Conservation (phyloP, 1,140 invertebrate genomes). For the Calycopis cecrops region DNA sequence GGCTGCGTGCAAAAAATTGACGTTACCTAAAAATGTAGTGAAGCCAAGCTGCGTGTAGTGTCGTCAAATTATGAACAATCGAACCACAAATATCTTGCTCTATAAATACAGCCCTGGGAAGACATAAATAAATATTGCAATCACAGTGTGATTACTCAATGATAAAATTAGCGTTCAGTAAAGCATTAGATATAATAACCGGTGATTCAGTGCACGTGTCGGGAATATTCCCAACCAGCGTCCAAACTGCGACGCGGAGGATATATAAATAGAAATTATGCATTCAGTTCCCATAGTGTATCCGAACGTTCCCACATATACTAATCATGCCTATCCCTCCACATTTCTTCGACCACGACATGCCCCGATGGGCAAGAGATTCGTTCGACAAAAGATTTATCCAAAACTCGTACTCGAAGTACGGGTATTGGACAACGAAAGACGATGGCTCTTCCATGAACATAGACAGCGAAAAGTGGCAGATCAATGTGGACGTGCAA, state of each 20-base stretch:
- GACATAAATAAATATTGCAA: background rate
- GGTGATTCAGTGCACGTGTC: constrained; percentile 2
- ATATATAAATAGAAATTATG: constrained; percentile 39
- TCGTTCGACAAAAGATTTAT: constrained; percentile 50
- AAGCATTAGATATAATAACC: background rate
- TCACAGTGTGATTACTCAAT: background rate
- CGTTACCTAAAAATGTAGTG: too few species aligned
- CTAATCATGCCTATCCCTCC: constrained; percentile 45
- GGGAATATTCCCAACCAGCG: too few species aligned
- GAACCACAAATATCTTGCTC: background rate
- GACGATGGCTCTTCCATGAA: constrained; percentile 51
- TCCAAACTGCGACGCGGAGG: background rate
- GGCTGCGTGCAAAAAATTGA: too few species aligned
- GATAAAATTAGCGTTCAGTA: constrained; percentile 8
- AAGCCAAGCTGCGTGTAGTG: too few species aligned
- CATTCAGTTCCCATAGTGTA: constrained; percentile 30
- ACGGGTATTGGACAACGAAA: background rate
- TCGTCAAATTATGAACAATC: background rate
- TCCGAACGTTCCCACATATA: constrained; percentile 19
- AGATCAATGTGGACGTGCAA: constrained; percentile 87
- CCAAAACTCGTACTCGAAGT: background rate
- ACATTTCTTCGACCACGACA: constrained; percentile 53
- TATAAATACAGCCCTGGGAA: constrained; percentile 1
- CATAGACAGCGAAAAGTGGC: constrained; percentile 71
- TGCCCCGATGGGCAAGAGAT: constrained; percentile 44